Evolutionary conservation across 2,113 vertebrate species (phyloP).

Genomic region (Chaenocephalus aceratus): DNA sequence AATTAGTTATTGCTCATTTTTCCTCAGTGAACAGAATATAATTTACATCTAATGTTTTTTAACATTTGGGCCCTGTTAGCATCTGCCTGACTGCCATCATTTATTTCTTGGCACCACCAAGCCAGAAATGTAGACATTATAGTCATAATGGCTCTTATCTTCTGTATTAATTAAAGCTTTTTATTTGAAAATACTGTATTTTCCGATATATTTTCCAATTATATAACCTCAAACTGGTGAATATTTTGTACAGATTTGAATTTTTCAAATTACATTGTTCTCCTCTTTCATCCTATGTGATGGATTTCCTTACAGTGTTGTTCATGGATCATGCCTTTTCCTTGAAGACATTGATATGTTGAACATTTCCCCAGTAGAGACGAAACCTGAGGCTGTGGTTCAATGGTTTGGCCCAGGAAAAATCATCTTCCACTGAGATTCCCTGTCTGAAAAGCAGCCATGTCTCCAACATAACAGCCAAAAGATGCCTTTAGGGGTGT

Average conservation of each 20-base stretch:
- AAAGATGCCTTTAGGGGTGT: conserved; percentile 23
- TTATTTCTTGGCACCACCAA: not conserved
- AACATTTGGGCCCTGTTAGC: not conserved
- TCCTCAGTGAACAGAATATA: not conserved
- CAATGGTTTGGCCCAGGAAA: conserved; percentile 25
- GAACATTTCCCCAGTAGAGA: conserved; percentile 22
- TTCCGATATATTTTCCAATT: too few species aligned
- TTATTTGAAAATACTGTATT: not conserved
- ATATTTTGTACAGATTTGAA: not conserved
- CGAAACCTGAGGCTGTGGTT: conserved; percentile 34
- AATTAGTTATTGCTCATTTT: not conserved
- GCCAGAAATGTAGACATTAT: not conserved
- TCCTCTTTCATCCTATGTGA: not conserved
- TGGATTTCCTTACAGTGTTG: not conserved
- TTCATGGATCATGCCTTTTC: conserved; percentile 12
- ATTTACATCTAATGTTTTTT: not conserved
- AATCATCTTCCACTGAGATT: conserved; percentile 40
- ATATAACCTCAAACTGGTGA: not conserved
- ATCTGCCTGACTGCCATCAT: not conserved
- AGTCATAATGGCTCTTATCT: not conserved
- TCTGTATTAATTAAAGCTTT: not conserved
- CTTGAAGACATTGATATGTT: conserved; percentile 13
- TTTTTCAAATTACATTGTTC: not conserved
- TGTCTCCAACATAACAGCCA: conserved; percentile 43
- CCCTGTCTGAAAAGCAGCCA: conserved; percentile 45